Evolutionary conservation across 2,113 vertebrate species (phyloP).

Genomic region (Oenanthe oenanthe): DNA sequence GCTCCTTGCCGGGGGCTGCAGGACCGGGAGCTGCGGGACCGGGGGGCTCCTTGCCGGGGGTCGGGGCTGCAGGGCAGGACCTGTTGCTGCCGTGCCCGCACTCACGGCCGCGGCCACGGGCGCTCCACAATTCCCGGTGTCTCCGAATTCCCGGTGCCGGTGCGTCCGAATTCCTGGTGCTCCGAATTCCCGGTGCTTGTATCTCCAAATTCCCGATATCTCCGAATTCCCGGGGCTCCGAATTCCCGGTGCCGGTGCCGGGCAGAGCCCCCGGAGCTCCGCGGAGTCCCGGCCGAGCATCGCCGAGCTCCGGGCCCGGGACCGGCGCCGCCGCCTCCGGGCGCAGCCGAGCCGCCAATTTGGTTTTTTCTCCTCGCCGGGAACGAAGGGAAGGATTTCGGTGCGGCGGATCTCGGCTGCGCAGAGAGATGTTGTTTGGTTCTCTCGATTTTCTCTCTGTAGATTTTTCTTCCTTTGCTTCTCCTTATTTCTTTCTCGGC

Average conservation of each 20-base stretch:
- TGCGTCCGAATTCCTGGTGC: no score
- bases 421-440: background rate
- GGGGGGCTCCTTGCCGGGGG: background rate
- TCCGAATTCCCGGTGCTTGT: no score
- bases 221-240: no score
- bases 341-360: background rate
- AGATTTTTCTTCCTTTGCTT: background rate
- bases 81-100: slow-evolving; percentile 16
- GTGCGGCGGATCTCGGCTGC: background rate
- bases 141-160: no score
- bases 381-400: background rate
- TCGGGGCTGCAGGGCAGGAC: background rate
- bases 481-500: background rate
- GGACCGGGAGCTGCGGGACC: no score
- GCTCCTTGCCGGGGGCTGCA: no score
- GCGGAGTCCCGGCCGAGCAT: background rate
- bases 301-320: background rate
- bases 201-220: no score
- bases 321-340: background rate
- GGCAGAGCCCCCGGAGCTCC: background rate
- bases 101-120: background rate
- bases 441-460: background rate
- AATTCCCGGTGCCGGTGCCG: background rate
- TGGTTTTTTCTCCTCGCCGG: background rate
- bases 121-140: background rate